phyloP scores from a whole-genome alignment of 92 coral and sea anemone genomes.

The Virgularia gustaviana region DNA sequence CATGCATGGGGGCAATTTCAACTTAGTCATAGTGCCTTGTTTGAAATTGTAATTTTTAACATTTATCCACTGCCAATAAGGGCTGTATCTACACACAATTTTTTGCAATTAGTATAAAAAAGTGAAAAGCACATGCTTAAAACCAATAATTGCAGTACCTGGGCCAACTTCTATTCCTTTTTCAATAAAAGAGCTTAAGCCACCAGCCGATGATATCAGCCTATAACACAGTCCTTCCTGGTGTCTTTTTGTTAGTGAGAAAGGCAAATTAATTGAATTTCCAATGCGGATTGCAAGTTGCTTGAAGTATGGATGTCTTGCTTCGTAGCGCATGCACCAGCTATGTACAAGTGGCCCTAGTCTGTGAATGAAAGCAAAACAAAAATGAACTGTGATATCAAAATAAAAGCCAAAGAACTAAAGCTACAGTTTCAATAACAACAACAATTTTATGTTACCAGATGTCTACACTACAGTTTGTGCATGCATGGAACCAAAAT shows the following conservation, averaged over 20 bases:
- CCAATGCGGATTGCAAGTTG: slow-evolving; percentile 53
- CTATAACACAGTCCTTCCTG: slow-evolving; percentile 63
- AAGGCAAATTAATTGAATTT: slow-evolving; percentile 49
- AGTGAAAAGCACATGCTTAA: too few species aligned
- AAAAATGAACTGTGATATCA: too few species aligned
- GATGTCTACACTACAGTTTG: too few species aligned
- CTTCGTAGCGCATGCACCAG: slow-evolving; percentile 64
- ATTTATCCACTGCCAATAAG: too few species aligned
- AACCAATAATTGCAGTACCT: too few species aligned
- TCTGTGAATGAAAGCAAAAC: slow-evolving; percentile 35
- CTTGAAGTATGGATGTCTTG: slow-evolving; percentile 61
- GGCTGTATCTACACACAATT: slow-evolving; percentile 8
- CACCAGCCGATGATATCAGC: slow-evolving; percentile 56
- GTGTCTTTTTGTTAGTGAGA: slow-evolving; percentile 56
- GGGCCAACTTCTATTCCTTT: slow-evolving; percentile 51
- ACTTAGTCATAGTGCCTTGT: too few species aligned
- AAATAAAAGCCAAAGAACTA: too few species aligned
- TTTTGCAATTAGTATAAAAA: not conserved
- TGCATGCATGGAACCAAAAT: too few species aligned
- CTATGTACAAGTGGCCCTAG: slow-evolving; percentile 58
- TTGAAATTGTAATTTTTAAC: too few species aligned
- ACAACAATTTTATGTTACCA: too few species aligned
- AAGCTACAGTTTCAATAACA: too few species aligned
- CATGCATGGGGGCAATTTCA: too few species aligned
- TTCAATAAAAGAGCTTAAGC: slow-evolving; percentile 45